These are phyloP conservation scores for Palaemon carinicauda DNA, from an alignment of 1,140 invertebrate genomes.

Conservation along the genomic window DNA sequence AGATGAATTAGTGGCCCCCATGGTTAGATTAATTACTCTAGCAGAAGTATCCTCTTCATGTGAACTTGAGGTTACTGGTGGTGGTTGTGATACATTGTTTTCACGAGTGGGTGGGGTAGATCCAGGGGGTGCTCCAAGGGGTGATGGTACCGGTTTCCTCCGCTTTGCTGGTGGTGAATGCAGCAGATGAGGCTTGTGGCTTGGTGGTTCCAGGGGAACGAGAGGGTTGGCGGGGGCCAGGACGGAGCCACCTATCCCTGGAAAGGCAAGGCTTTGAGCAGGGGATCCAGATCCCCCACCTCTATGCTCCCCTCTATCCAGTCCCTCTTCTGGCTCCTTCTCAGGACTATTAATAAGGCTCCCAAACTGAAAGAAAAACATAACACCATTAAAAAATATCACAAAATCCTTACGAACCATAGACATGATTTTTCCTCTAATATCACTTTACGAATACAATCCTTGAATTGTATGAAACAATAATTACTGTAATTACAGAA, in stretches of 20 bases:
- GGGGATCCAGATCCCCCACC: conserved; percentile 52
- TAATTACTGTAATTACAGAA: too few relatives aligned
- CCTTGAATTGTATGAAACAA: too few relatives aligned
- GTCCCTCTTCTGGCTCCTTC: conserved; percentile 52
- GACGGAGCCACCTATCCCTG: conserved; percentile 38
- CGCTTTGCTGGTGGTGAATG: conserved; percentile 54
- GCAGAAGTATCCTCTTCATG: conserved; percentile 41
- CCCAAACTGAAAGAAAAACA: conserved; percentile 45
- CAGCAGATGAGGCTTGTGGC: conserved; percentile 55
- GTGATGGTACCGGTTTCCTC: conserved; percentile 53
- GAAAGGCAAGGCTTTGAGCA: conserved; percentile 42
- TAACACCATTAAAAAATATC: too few relatives aligned
- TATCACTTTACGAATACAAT: too few relatives aligned
- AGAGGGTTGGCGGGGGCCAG: conserved; percentile 55
- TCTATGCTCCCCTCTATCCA: conserved; percentile 45
- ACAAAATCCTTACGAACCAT: too few relatives aligned
- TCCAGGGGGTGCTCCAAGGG: conserved; percentile 43
- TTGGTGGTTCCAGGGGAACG: conserved; percentile 59
- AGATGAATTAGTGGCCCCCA: conserved; percentile 30
- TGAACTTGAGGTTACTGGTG: conserved; percentile 42
- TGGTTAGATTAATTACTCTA: conserved; percentile 45
- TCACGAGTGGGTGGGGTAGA: conserved; percentile 38
- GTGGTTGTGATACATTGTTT: conserved; percentile 26
- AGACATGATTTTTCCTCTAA: too few relatives aligned
- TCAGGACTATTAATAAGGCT: conserved; percentile 53